Conservation (phyloP, 2,113 vertebrate species). For the Mixornis gularis region DNA sequence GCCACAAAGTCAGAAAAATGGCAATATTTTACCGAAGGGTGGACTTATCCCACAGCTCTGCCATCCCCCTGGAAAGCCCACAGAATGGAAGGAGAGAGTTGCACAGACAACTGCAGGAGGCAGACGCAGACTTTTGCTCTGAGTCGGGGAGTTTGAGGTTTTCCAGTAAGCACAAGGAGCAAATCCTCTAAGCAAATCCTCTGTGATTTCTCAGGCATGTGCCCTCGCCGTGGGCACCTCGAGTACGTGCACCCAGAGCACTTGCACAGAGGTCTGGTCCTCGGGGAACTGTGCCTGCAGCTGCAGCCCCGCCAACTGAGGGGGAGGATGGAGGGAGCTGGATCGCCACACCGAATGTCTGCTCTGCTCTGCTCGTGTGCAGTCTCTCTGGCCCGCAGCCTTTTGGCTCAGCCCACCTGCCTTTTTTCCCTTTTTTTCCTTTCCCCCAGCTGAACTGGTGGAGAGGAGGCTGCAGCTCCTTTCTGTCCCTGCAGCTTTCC, state of each 20-base stretch:
- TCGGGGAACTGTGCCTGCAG: not conserved
- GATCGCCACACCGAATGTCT: not conserved
- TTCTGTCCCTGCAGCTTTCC: slow-evolving; percentile 25
- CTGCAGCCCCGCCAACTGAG: not conserved
- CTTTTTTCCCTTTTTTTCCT: not conserved
- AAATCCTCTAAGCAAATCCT: not conserved
- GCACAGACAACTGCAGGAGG: not conserved
- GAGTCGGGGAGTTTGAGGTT: not conserved
- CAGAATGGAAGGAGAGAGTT: not conserved
- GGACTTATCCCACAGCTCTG: not conserved
- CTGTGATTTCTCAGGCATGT: not conserved
- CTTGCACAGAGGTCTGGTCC: not conserved
- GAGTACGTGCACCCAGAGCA: not conserved
- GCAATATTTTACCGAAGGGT: not conserved
- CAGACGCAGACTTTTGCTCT: not conserved
- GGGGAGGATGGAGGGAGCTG: not conserved
- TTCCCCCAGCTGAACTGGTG: not conserved
- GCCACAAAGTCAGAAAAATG: not conserved
- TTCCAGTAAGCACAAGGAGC: not conserved
- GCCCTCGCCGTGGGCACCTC: not conserved
- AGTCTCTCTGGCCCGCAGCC: not conserved
- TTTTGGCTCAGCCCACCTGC: slow-evolving; percentile 18
- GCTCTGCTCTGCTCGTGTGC: not conserved
- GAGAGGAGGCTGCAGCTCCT: not conserved
- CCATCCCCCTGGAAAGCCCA: not conserved